Base-by-base conservation (phyloP, 2,888 invertebrate species). In the Teleiodes luculella region DNA sequence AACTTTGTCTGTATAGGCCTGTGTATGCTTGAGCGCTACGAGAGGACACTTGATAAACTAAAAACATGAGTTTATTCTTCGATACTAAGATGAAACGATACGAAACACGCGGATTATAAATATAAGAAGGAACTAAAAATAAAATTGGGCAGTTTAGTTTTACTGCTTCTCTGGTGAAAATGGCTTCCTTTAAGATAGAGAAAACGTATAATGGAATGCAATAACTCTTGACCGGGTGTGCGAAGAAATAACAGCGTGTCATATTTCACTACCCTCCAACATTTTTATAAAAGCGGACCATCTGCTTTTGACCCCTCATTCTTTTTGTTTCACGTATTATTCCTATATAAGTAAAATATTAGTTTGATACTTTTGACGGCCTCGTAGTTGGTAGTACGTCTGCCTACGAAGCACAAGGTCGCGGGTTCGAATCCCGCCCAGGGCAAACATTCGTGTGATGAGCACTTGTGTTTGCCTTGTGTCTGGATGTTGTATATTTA, bases 211-310 rank as follows among this genome's bases (percentile, higher is more conserved):
- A 89, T 89, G 86, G 88, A 89, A 88, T 89, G 88, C 89, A 86
- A 88, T 88, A 89, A 89, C 87, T 88, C 88, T 87, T 88, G 89
- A 87, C 87, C 89, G 88, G 89, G 86, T 89, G 89, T 85, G 88
- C 89, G 88, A 86, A 86, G 88, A 86, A 88, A 89, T 89, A 89
- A 89, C 88, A 86, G 83, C 83, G 86, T 88, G 88, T 89, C 88
- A 88, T 89, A 88, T 88, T 89, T 89, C 89, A 88, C 86, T 83
- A 84, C 88, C 87, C 87, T 87, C 88, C 86, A 84, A 89, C 88
- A 89, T 86, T 89, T 89, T 89, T 89, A 89, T 87, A 88, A 89
- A 89, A 83, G 88, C 80, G 83, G 75, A 87, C 88, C 89, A 87
- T 89, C 89, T 89, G 89, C 87, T 86, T 88, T 87, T 87, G 88